phyloP scores from a whole-genome alignment of 2,888 invertebrate species.

The Drosophila sordidula region DNA sequence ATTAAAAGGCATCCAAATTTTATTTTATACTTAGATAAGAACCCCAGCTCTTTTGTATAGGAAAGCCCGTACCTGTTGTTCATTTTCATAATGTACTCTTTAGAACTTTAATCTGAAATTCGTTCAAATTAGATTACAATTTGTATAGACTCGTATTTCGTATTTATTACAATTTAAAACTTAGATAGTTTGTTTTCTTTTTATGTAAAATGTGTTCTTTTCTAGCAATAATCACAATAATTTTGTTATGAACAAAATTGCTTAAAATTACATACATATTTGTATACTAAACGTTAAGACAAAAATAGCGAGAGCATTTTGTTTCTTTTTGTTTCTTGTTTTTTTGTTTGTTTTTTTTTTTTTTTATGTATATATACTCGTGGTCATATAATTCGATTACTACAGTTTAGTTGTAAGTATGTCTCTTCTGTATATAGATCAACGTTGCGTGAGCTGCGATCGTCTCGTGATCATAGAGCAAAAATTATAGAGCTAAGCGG shows the following conservation, averaged over 20 bases:
- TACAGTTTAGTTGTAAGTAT: conserved; percentile 43
- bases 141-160: conserved; percentile 33
- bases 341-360: background rate
- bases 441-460: conserved; percentile 62
- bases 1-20: too few relatives aligned
- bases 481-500: conserved; percentile 57
- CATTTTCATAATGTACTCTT: background rate
- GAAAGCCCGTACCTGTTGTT: background rate
- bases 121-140: conserved; percentile 7
- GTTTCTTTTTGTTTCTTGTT: background rate
- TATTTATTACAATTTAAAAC: conserved; percentile 75
- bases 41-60: too few relatives aligned
- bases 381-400: conserved; percentile 57
- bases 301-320: conserved; percentile 75
- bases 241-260: conserved; percentile 82
- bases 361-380: conserved; percentile 17
- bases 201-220: conserved; percentile 80
- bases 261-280: conserved; percentile 79
- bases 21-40: too few relatives aligned
- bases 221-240: conserved; percentile 84
- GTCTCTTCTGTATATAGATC: conserved; percentile 45
- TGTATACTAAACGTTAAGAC: conserved; percentile 74
- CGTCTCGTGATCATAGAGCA: conserved; percentile 45
- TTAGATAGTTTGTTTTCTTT: conserved; percentile 69
- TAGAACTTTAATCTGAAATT: background rate